A percentile compares a stretch with the other conserved stretches of the same genome.
Evolutionary conservation across 2,797 vertebrate genomes (phyloP).

Genomic region (Okamejei kenojei): DNA sequence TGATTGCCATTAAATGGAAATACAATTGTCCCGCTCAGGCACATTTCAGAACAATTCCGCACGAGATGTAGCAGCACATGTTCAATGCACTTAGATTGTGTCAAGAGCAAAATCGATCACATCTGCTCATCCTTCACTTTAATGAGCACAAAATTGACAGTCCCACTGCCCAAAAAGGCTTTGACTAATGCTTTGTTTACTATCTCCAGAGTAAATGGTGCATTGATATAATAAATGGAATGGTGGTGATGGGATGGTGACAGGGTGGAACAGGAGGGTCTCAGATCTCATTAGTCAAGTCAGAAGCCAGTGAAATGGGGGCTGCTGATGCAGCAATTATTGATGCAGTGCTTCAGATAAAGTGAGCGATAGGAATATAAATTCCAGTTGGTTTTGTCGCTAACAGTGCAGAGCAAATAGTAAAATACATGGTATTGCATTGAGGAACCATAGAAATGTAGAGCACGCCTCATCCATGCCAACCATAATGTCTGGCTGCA

Average conservation of each 20-base stretch:
- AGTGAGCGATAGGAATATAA: not conserved
- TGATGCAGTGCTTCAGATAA: not conserved
- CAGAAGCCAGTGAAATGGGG: not conserved
- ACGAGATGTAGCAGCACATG: not conserved
- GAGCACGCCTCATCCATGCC: too few species aligned
- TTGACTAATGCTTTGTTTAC: constrained; percentile 20
- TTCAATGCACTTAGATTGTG: not conserved
- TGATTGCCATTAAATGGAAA: not conserved
- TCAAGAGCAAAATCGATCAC: not conserved
- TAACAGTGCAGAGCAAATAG: not conserved
- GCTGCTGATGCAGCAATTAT: not conserved
- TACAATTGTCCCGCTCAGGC: not conserved
- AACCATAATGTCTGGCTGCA: too few species aligned
- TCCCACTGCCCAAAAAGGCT: not conserved
- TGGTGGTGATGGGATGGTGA: too few species aligned
- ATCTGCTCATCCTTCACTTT: not conserved
- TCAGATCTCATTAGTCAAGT: not conserved
- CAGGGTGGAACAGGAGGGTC: not conserved
- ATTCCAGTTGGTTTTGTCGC: not conserved
- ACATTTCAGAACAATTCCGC: not conserved
- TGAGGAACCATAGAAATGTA: too few species aligned
- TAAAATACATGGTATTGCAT: too few species aligned
- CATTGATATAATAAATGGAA: not conserved
- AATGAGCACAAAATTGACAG: not conserved
- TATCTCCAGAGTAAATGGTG: not conserved